Percentiles rank a stretch among this genome's conserved stretches.
Conservation (phyloP, 2,797 vertebrate species). For the Peromyscus nudipes region DNA sequence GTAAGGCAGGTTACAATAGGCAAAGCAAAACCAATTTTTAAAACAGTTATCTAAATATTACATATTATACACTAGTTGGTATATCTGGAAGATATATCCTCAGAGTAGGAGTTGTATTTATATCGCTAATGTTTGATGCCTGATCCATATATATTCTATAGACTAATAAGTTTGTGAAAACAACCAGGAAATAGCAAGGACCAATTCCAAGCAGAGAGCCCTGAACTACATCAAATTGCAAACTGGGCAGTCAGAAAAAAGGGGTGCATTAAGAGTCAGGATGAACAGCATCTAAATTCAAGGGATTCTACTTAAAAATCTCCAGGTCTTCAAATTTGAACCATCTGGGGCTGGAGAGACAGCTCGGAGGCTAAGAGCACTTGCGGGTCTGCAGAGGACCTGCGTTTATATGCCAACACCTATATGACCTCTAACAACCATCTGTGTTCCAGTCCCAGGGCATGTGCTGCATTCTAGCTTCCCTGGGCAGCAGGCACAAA, state of each 20-base stretch:
- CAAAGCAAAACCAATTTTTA: neutral
- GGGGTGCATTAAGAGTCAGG: neutral
- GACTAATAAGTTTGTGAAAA: neutral
- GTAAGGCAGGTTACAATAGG: neutral
- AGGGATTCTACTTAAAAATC: slow-evolving; percentile 17
- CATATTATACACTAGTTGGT: neutral
- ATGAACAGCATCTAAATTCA: slow-evolving; percentile 23
- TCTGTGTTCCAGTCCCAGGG: neutral
- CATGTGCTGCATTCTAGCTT: neutral
- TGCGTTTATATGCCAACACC: neutral
- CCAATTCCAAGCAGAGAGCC: neutral
- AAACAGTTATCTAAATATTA: neutral
- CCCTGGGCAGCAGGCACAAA: neutral
- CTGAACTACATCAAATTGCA: neutral
- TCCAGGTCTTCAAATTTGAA: neutral
- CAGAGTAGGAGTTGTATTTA: neutral
- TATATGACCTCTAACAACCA: neutral
- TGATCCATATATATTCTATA: neutral
- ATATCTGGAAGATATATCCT: neutral
- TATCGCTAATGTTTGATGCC: neutral
- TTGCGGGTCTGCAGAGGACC: neutral
- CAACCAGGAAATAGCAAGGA: neutral
- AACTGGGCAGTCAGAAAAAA: neutral
- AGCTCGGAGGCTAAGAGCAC: neutral
- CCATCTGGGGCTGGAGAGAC: neutral